phyloP scores from a whole-genome alignment of 2,888 invertebrate genomes.

The Harpalus rubripes region DNA sequence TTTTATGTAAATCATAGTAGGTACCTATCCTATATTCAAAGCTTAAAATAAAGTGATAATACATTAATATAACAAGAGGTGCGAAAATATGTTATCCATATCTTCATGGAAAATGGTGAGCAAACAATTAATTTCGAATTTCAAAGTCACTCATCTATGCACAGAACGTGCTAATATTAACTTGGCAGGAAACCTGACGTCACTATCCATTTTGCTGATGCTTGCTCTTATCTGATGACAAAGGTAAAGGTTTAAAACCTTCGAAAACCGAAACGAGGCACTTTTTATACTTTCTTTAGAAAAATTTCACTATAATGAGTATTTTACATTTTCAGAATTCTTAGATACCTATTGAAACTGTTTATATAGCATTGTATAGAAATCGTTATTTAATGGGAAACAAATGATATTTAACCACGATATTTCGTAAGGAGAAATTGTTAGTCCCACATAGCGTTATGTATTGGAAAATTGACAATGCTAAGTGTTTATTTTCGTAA shows the following conservation, averaged over 20 bases:
- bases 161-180: neutral
- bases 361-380: neutral
- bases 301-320: neutral
- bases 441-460: neutral
- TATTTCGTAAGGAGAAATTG: constrained; percentile 26
- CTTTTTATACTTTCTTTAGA: neutral
- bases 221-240: constrained; percentile 6
- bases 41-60: neutral
- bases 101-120: neutral
- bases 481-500: neutral
- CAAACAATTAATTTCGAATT: neutral
- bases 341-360: neutral
- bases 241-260: neutral
- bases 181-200: constrained; percentile 22
- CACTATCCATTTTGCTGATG: neutral
- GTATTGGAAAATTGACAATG: neutral
- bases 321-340: constrained; percentile 11
- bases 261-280: neutral
- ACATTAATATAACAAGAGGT: neutral
- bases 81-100: neutral
- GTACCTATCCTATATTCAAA: neutral
- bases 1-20: too few relatives aligned
- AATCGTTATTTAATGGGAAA: constrained; percentile 32
- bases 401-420: constrained; percentile 14
- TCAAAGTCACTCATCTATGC: neutral